phyloP scores from a whole-genome alignment of 1,140 invertebrate genomes.

The Scaptomyza montana region DNA sequence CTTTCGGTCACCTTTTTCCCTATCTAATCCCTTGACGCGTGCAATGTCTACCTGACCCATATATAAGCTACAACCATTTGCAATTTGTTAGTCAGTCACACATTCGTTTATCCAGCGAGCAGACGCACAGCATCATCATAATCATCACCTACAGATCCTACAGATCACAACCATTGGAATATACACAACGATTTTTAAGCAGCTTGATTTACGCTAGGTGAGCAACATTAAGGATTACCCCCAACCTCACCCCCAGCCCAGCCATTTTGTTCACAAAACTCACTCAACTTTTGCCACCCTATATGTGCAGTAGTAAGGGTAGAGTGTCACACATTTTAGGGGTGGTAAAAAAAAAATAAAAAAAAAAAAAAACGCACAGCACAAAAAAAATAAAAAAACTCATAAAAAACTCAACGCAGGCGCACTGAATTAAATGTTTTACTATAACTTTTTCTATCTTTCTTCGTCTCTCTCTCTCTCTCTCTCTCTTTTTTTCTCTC shows the following conservation, averaged over 20 bases:
- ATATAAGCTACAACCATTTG: conserved; percentile 57
- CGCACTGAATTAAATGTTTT: conserved; percentile 41
- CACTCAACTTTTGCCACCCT: conserved; percentile 62
- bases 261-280: conserved; percentile 58
- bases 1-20: conserved; percentile 52
- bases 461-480: conserved; percentile 9
- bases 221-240: conserved; percentile 31
- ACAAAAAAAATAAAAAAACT: conserved; percentile 32
- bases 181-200: conserved; percentile 3
- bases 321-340: conserved; percentile 47
- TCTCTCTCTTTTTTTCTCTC: conserved; percentile 9
- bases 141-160: neutral
- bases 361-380: conserved; percentile 38
- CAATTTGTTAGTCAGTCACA: conserved; percentile 59
- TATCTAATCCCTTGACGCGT: conserved; percentile 73
- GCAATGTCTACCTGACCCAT: conserved; percentile 57
- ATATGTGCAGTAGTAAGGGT: neutral
- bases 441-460: conserved; percentile 18
- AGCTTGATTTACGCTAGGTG: conserved; percentile 31
- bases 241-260: neutral
- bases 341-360: conserved; percentile 67
- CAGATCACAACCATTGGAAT: conserved; percentile 35
- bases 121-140: conserved; percentile 30
- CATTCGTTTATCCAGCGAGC: conserved; percentile 50
- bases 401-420: conserved; percentile 64